Evolutionary conservation across 2,113 vertebrate genomes (phyloP).

Genomic region (Sminthopsis crassicaudata): DNA sequence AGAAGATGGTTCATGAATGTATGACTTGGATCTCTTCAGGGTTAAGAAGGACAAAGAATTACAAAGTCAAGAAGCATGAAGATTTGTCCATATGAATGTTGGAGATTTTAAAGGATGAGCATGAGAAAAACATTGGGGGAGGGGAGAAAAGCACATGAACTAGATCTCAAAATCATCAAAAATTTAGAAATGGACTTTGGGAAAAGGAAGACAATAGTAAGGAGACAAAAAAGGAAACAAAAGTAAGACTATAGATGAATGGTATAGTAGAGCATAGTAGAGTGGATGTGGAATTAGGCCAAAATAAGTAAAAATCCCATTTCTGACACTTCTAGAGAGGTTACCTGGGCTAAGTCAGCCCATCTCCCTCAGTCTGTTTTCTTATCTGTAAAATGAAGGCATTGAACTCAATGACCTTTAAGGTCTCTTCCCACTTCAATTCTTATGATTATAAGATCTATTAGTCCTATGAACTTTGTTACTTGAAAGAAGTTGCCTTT

Average conservation of each 20-base stretch:
- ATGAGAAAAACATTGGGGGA: not conserved
- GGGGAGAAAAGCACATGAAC: not conserved
- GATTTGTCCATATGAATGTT: not conserved
- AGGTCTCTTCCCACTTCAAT: not conserved
- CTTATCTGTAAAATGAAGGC: not conserved
- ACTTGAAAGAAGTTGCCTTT: not conserved
- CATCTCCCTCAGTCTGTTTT: not conserved
- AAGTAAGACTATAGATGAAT: not conserved
- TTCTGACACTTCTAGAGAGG: not conserved
- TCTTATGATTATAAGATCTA: not conserved
- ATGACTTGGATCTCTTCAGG: not conserved
- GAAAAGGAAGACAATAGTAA: not conserved
- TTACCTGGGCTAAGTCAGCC: not conserved
- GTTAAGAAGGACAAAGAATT: not conserved
- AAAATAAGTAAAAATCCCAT: not conserved
- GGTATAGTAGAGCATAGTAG: not conserved
- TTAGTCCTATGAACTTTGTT: not conserved
- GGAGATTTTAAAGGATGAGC: not conserved
- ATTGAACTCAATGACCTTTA: not conserved
- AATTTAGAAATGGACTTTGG: not conserved
- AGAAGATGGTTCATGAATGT: not conserved
- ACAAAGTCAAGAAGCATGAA: not conserved
- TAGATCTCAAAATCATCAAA: not conserved
- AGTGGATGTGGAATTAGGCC: not conserved
- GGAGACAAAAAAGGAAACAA: too few relatives aligned